These are phyloP conservation scores for Dysdera silvatica DNA, from an alignment of 1,140 invertebrate genomes.

Conservation along the genomic window DNA sequence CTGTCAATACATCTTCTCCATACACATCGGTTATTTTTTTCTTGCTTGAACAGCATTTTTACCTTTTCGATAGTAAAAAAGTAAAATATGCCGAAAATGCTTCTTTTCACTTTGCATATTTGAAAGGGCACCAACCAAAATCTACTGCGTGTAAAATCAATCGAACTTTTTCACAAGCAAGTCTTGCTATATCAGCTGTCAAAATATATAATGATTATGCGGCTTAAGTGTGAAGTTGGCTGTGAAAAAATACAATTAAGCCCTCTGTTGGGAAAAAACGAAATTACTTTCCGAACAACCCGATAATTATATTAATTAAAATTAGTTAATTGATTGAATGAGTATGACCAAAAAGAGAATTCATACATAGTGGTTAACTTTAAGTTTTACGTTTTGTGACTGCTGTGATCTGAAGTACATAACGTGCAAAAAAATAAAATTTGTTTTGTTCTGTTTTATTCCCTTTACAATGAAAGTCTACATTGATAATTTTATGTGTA, in stretches of 20 bases:
- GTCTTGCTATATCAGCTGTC: no score
- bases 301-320: no score
- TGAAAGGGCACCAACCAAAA: background rate
- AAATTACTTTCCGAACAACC: conserved; percentile 6
- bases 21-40: conserved; percentile 4
- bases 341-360: no score
- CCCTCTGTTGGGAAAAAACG: background rate
- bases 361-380: no score
- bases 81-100: background rate
- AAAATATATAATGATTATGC: background rate
- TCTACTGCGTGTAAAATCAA: background rate
- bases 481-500: no score
- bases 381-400: no score
- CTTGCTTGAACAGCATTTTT: background rate
- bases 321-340: no score
- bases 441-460: no score
- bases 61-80: background rate
- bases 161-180: background rate
- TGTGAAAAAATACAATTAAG: background rate
- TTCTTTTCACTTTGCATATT: background rate
- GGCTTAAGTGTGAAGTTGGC: conserved; percentile 1
- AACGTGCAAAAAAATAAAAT: no score
- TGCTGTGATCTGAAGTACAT: no score
- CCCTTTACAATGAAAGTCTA: no score
- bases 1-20: background rate